Percentiles rank a stretch among this genome's conserved stretches.
Evolutionary conservation across 2,888 invertebrate genomes (phyloP).

Genomic region (Napeogenes sylphis): DNA sequence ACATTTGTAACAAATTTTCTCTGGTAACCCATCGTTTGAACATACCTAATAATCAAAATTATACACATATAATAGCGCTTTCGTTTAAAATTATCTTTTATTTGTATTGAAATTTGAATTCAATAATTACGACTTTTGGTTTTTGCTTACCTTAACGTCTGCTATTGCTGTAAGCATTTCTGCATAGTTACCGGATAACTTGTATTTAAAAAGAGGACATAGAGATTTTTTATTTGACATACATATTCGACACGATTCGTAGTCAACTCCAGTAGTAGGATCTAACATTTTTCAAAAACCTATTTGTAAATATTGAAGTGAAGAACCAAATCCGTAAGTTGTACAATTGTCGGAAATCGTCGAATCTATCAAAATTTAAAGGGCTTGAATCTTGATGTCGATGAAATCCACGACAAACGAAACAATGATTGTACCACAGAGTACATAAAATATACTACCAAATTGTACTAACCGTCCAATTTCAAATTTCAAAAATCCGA

Average conservation of each 20-base stretch:
- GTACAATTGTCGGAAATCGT: slow-evolving; percentile 4
- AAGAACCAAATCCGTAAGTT: slow-evolving; percentile 44
- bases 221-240: slow-evolving; percentile 62
- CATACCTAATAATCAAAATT: slow-evolving; percentile 49
- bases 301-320: slow-evolving; percentile 35
- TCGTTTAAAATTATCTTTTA: neutral
- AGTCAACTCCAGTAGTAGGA: slow-evolving; percentile 47
- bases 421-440: slow-evolving; percentile 1
- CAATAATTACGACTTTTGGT: slow-evolving; percentile 1
- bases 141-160: slow-evolving; percentile 62
- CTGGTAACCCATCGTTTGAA: slow-evolving; percentile 69
- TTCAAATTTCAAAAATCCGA: too few relatives aligned
- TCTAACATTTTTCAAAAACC: slow-evolving; percentile 50
- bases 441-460: neutral
- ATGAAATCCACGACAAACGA: slow-evolving; percentile 17
- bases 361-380: slow-evolving; percentile 1
- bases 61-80: neutral
- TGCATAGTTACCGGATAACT: slow-evolving; percentile 71
- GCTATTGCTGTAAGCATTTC: slow-evolving; percentile 74
- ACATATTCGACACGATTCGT: slow-evolving; percentile 70
- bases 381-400: slow-evolving; percentile 22
- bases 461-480: too few relatives aligned
- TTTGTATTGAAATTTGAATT: slow-evolving; percentile 12
- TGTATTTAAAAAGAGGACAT: slow-evolving; percentile 69
- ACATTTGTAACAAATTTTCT: slow-evolving; percentile 68